These are phyloP conservation scores for Musca domestica DNA, from an alignment of 1,140 invertebrate species.

Conservation along the genomic window DNA sequence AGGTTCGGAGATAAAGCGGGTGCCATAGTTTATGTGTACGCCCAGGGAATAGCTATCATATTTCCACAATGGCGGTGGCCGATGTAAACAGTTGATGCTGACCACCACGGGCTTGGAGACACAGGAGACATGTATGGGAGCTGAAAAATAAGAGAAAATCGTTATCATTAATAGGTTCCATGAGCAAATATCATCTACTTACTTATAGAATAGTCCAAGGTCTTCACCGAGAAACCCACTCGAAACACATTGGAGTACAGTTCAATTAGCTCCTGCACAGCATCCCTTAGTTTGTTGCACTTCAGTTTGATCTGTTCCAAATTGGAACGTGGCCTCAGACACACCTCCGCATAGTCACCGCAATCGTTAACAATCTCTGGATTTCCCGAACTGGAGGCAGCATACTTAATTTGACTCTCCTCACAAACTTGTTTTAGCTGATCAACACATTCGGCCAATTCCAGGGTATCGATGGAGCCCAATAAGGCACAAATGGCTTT, in stretches of 20 bases:
- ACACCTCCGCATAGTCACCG: constrained; percentile 64
- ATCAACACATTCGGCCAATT: constrained; percentile 74
- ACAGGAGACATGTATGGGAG: constrained; percentile 65
- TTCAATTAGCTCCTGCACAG: constrained; percentile 73
- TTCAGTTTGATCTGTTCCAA: constrained; percentile 61
- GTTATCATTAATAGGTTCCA: neutral
- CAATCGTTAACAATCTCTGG: constrained; percentile 56
- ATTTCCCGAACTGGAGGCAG: constrained; percentile 32
- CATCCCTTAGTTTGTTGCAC: constrained; percentile 68
- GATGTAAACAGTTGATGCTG: constrained; percentile 79
- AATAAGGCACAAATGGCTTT: constrained; percentile 89
- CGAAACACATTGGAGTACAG: constrained; percentile 80
- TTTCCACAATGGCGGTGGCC: constrained; percentile 73
- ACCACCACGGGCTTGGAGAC: constrained; percentile 79
- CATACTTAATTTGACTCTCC: constrained; percentile 42
- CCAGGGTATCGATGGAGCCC: constrained; percentile 82
- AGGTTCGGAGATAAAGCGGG: constrained; percentile 69
- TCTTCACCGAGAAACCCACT: constrained; percentile 68
- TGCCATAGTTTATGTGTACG: constrained; percentile 85
- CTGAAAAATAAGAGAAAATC: constrained; percentile 53
- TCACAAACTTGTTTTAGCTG: constrained; percentile 67
- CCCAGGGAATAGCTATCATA: constrained; percentile 82
- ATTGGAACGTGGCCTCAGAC: constrained; percentile 56
- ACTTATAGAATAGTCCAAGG: constrained; percentile 47
- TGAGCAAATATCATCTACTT: constrained; percentile 14